These are phyloP conservation scores for Syrphus vitripennis DNA, from an alignment of 2,888 invertebrate genomes.

Conservation along the genomic window DNA sequence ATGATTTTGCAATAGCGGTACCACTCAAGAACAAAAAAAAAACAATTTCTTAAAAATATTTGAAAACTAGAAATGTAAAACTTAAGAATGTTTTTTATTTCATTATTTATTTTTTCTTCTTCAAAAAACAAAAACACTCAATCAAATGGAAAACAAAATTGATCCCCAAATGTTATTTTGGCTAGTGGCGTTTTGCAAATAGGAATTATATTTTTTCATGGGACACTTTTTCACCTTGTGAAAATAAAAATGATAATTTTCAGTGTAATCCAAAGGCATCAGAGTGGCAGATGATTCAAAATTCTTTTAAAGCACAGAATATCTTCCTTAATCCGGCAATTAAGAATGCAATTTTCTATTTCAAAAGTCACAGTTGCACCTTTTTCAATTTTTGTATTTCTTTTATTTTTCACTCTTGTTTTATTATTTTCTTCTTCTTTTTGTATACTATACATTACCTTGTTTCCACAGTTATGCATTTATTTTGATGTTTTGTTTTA, in stretches of 20 bases:
- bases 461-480: conserved; percentile 1
- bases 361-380: background rate
- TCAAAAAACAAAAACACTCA: no score
- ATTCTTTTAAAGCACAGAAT: background rate
- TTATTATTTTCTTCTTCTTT: background rate
- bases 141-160: no score
- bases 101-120: no score
- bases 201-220: background rate
- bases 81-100: no score
- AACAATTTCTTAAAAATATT: no score
- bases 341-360: background rate
- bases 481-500: conserved; percentile 4
- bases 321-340: conserved; percentile 7
- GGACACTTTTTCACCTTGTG: background rate
- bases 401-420: background rate
- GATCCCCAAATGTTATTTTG: no score
- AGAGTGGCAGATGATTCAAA: background rate
- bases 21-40: no score
- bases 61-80: no score
- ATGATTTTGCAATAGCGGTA: no score
- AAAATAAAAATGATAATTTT: background rate
- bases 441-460: background rate
- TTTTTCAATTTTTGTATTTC: no score
- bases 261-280: background rate
- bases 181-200: no score